phyloP scores from a whole-genome alignment of 2,797 vertebrate genomes.

The Lerista edwardsae region DNA sequence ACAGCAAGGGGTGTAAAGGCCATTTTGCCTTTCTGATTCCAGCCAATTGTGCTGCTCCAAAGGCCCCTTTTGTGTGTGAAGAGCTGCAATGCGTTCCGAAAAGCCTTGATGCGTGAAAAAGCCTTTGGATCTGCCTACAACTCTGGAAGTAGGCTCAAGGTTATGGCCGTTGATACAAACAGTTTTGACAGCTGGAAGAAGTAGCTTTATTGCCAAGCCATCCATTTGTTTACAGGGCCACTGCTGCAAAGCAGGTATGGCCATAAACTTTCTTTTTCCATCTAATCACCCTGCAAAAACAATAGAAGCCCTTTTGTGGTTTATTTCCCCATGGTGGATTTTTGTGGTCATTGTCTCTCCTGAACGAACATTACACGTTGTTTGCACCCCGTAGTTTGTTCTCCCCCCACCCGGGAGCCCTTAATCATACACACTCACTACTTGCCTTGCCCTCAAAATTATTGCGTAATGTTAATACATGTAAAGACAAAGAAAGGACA shows the following conservation, averaged over 20 bases:
- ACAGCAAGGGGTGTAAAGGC: not conserved
- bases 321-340: conserved; percentile 70
- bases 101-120: not conserved
- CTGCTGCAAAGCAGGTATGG: conserved; percentile 49
- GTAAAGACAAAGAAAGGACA: conserved; percentile 83
- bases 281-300: conserved; percentile 53
- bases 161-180: conserved; percentile 54
- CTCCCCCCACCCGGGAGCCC: conserved; percentile 59
- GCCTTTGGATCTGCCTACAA: not conserved
- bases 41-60: not conserved
- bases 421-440: conserved; percentile 84
- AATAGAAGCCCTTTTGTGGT: conserved; percentile 68
- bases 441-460: conserved; percentile 85
- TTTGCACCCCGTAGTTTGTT: conserved; percentile 70
- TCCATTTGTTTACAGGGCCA: not conserved
- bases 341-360: conserved; percentile 67
- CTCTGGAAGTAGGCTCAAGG: not conserved
- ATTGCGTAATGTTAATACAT: conserved; percentile 84
- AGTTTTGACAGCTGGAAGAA: conserved; percentile 45
- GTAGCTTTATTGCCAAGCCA: conserved; percentile 43
- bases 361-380: conserved; percentile 64
- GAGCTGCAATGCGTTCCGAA: not conserved
- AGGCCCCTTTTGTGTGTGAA: not conserved
- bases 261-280: conserved; percentile 46
- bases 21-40: not conserved